A percentile compares a stretch with the other conserved stretches of the same genome.
phyloP scores from a whole-genome alignment of 2,113 vertebrate species.

The Albula goreensis region DNA sequence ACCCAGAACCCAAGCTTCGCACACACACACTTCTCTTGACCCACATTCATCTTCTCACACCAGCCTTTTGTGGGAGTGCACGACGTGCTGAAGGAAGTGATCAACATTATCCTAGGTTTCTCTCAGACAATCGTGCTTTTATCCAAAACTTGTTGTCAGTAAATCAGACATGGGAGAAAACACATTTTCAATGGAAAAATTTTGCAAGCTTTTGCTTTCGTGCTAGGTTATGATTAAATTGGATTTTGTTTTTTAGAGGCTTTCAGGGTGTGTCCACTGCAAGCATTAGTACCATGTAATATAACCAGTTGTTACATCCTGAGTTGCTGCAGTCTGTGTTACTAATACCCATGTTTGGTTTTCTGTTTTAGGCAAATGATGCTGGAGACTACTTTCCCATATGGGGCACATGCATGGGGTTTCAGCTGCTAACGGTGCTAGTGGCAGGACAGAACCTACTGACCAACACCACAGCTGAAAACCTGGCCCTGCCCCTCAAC shows the following conservation, averaged over 20 bases:
- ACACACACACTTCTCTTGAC: neutral
- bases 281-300: neutral
- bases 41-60: neutral
- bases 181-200: no score
- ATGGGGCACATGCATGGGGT: conserved; percentile 79
- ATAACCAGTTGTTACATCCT: neutral
- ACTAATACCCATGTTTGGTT: neutral
- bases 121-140: no score
- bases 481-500: conserved; percentile 71
- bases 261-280: no score
- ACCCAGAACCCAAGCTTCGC: neutral
- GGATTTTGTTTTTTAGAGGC: no score
- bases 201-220: no score
- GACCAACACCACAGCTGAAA: conserved; percentile 57
- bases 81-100: no score
- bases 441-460: conserved; percentile 69
- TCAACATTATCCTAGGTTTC: no score
- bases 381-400: conserved; percentile 74
- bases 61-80: neutral
- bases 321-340: neutral
- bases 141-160: no score
- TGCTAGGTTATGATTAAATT: no score
- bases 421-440: conserved; percentile 72
- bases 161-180: no score
- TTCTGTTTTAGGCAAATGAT: conserved; percentile 67